Base-by-base conservation (phyloP, 1,140 invertebrate species). In the Patella vulgata region DNA sequence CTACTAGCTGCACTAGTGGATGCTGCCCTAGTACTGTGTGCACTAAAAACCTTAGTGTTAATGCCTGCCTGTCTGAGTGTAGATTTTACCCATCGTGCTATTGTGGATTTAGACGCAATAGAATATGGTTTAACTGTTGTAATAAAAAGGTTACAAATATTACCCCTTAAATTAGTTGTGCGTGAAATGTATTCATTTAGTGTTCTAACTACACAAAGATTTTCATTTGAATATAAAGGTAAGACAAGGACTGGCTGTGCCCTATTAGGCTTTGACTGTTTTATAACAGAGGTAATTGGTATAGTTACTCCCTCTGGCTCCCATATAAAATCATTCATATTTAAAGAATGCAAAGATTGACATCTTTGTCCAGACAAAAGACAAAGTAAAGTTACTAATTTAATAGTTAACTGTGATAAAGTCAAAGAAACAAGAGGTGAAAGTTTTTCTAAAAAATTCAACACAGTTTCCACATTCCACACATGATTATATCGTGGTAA, bases 331-430 rank as follows among this genome's bases (percentile, higher is more conserved):
- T 66, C 47, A 3, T 27, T 31, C n/a, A 57, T 9, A 59, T 68
- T 48, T 25, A 64, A 42, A 28, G 63, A 48, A 59, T 62, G 55
- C 3, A 68, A n/a, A 4, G 60, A 54, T 27, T 68, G 65, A 40
- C 52, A 30, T 11, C 59, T 23, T 31, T 47, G 50, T n/a, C 33
- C 59, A 31, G 31, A 42, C 19, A 58, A 19, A 21, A 60, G 43
- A 23, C 56, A 59, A 6, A 61, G 14, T 19, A 68, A 50, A 30
- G 50, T 63, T 25, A 30, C 44, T 58, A 9, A 63, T 4, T 19
- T 59, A 44, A 27, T 36, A 11, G 14, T 60, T 48, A 14, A 66
- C n/a, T 31, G 23, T 53, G 47, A 44, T 30, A 40, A 44, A 47
- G 57, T 53, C 23, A 55, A 39, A 47, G n/a, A 27, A 21, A 48